Base-by-base conservation (phyloP, 1,140 invertebrate species). In the Maniola jurtina region DNA sequence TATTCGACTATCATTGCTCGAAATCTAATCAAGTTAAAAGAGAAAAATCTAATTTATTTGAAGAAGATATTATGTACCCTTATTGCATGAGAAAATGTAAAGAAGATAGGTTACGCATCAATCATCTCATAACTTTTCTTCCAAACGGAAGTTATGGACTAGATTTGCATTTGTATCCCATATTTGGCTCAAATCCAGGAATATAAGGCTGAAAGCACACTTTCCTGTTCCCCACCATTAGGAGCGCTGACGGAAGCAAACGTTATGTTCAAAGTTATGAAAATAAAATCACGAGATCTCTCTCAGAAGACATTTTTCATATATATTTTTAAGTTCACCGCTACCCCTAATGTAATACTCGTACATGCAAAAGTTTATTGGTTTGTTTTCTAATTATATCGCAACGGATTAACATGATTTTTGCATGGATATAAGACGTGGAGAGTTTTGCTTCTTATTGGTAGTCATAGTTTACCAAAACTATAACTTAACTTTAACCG, bases 101-200 rank as follows among this genome's bases (percentile, higher is more conserved):
- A n/a, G n/a, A n/a, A 4, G 11, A 50, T 16, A 50, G 7, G 10
- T 0, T 7, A 9, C 6, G 6, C 47, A 60, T 58, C 16, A 66
- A 61, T 66, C 48, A 66, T 61, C 38, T 14, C 35, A 42, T 47
- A 61, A 48, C 61, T 66, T 66, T 66, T 66, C 47, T 38, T 61
- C 48, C 13, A 42, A 14, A 58, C 38, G 57, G 38, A 56, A 61
- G 42, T 48, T 59, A 55, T 55, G 52, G 52, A 6, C 52, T 55
- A 55, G 2, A 66, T 66, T 66, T 61, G 50, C 58, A 66, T 66
- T 61, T 56, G 58, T 61, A 61, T 66, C 50, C 64, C 52, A 55
- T 38, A 55, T 61, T 66, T 66, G 64, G 64, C 57, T 66, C 9
- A 6, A 61, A 60, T 56, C 64, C 64, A 66, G 40, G 48, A 38